These are phyloP conservation scores for Pilophorus perplexus DNA, from an alignment of 2,888 invertebrate genomes.

Conservation along the genomic window DNA sequence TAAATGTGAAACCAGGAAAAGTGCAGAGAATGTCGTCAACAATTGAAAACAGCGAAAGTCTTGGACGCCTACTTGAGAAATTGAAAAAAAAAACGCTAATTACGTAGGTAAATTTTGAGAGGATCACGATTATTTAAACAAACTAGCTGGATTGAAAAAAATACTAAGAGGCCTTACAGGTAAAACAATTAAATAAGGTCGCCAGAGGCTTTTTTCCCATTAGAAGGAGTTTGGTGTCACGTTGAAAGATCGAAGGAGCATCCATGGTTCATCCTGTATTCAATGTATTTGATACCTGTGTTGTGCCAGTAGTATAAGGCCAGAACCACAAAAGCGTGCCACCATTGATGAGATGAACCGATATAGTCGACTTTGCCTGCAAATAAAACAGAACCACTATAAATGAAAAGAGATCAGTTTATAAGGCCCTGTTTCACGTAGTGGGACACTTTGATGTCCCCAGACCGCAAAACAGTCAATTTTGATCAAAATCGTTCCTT, in stretches of 20 bases:
- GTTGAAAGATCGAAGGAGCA: constrained; percentile 54
- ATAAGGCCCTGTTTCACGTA: no score
- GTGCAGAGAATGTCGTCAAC: no score
- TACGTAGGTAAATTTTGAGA: not conserved
- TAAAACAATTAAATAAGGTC: constrained; percentile 23
- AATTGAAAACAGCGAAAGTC: no score
- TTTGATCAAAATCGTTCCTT: no score
- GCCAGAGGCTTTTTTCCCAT: not conserved
- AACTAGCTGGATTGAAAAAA: constrained; percentile 11
- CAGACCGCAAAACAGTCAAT: no score
- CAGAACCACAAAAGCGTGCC: constrained; percentile 87
- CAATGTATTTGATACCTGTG: constrained; percentile 76
- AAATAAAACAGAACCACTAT: not conserved
- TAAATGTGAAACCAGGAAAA: no score
- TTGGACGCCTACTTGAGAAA: no score
- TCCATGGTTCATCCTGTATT: constrained; percentile 75
- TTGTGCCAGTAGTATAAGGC: constrained; percentile 95
- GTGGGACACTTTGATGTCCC: no score
- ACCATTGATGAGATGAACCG: constrained; percentile 95
- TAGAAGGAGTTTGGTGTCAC: constrained; percentile 20
- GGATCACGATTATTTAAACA: constrained; percentile 11
- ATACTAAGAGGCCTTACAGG: no score
- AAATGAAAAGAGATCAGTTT: no score
- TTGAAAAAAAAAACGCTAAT: not conserved
- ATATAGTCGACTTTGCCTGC: constrained; percentile 80